Evolutionary conservation across 1,140 invertebrate species (phyloP).

Genomic region (Babylonia areolata): DNA sequence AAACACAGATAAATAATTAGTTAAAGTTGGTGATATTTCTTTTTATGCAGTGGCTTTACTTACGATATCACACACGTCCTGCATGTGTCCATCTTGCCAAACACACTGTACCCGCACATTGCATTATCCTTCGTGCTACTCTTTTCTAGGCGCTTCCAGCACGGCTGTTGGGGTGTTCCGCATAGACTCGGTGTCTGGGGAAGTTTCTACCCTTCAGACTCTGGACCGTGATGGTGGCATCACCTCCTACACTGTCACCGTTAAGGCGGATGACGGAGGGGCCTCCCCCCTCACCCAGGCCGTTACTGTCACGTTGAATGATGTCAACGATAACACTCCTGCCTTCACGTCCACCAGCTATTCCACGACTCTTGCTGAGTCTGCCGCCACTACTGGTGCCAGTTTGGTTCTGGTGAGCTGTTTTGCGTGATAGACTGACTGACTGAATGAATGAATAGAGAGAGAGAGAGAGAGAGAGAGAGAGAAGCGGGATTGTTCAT

Average conservation of each 20-base stretch:
- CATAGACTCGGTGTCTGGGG: constrained; percentile 45
- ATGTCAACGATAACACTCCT: constrained; percentile 61
- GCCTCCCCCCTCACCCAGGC: constrained; percentile 33
- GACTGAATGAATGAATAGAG: too few species aligned
- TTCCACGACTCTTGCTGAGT: constrained; percentile 50
- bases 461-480: too few species aligned
- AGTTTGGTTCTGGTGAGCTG: not conserved
- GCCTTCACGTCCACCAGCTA: constrained; percentile 44
- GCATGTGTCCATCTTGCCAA: too few species aligned
- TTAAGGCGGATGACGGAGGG: constrained; percentile 57
- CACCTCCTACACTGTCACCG: constrained; percentile 46
- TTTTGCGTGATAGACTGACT: not conserved
- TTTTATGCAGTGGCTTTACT: too few species aligned
- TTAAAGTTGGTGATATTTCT: too few species aligned
- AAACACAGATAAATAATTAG: too few species aligned
- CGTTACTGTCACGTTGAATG: constrained; percentile 45
- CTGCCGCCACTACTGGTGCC: constrained; percentile 41
- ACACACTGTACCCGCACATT: too few species aligned
- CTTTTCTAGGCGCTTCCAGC: not conserved
- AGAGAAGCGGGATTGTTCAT: too few species aligned
- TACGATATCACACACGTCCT: too few species aligned
- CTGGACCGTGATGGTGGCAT: constrained; percentile 73
- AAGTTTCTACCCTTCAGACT: constrained; percentile 44
- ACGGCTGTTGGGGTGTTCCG: constrained; percentile 39
- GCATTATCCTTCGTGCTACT: too few species aligned